Evolutionary conservation across 1,140 invertebrate species (phyloP), one percentile per base, ranked within the genome.

Genomic region (Laupala kohalensis): DNA sequence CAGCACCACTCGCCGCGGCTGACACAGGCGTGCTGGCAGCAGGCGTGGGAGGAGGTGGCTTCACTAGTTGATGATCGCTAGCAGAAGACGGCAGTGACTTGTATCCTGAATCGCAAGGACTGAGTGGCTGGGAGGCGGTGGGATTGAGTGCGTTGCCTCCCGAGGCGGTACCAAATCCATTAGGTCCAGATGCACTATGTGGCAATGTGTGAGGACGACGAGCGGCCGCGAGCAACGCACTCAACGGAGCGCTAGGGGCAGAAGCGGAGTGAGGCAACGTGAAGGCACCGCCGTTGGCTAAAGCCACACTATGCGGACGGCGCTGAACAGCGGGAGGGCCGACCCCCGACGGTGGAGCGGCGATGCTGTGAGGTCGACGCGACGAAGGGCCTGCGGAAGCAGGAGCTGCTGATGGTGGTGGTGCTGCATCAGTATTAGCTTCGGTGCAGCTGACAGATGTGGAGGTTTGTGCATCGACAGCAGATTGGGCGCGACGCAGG

Each of bases 61-160:
- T 83, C 68, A 86, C 83, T 30, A 87, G 80, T 78, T 87, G 86
- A 77, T 87, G 86, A 73, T 88, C 86, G 77, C 86, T 88, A 26
- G 85, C 82, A 9, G 83, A 83, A 2, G 83, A 82, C 12, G 83
- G 83, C n/a, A 85, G 76, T 9, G 84, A 84, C 19, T 83, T 78
- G 74, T 85, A 85, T 0, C 83, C 84, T 0, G 83, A 84, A 74
- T 85, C 84, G 0, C 83, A 84, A 0, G 83, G 83, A 3, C 83
- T 84, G 3, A 81, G 78, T 0, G 76, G 74, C n/a, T 72, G 72
- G 25, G 66, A 30, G 53, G 67, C 72, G 26, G 74, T 63, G 19
- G 28, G 6, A 4, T 81, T 83, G 6, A 79, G 25, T 65, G 67
- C 71, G 68, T 73, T 30, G 53, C 25, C 25, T 72, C 69, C n/a